A percentile compares a stretch with the other conserved stretches of the same genome.
Evolutionary conservation across 2,113 vertebrate genomes (phyloP).

Genomic region (Ctenodactylus gundi): DNA sequence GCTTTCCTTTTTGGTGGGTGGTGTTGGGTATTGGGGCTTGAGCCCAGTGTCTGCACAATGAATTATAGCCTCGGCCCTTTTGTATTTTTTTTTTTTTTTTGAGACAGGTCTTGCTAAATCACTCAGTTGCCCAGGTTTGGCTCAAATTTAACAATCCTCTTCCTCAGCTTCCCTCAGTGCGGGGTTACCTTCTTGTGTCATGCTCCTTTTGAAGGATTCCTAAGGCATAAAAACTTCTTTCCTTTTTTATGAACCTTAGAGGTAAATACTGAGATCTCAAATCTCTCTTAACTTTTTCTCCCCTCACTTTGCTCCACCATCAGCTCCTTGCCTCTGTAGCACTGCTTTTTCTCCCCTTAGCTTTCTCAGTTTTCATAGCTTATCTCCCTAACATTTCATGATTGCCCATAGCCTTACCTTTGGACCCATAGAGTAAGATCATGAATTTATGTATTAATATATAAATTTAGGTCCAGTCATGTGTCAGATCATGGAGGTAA

Average conservation of each 20-base stretch:
- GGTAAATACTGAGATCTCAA: neutral
- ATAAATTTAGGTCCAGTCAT: neutral
- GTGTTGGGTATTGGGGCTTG: too few relatives aligned
- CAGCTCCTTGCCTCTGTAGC: neutral
- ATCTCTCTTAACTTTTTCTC: neutral
- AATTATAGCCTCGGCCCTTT: too few relatives aligned
- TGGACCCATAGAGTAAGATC: neutral
- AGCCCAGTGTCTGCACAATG: too few relatives aligned
- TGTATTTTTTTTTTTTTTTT: too few relatives aligned
- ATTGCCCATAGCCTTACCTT: neutral
- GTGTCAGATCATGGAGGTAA: neutral
- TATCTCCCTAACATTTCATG: neutral
- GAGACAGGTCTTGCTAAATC: too few relatives aligned
- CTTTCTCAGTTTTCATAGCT: neutral
- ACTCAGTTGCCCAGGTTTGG: too few relatives aligned
- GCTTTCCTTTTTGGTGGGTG: too few relatives aligned
- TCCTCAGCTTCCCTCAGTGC: too few relatives aligned
- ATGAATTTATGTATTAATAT: neutral
- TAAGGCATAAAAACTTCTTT: neutral
- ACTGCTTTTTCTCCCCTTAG: neutral
- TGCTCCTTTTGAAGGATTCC: conserved; percentile 12
- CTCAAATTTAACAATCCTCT: too few relatives aligned
- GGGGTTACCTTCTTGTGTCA: too few relatives aligned
- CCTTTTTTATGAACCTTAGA: neutral
- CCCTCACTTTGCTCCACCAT: neutral